These are phyloP conservation scores for Paracentrotus lividus DNA, from an alignment of 53 echinoderm and acorn worm species.

Conservation along the genomic window DNA sequence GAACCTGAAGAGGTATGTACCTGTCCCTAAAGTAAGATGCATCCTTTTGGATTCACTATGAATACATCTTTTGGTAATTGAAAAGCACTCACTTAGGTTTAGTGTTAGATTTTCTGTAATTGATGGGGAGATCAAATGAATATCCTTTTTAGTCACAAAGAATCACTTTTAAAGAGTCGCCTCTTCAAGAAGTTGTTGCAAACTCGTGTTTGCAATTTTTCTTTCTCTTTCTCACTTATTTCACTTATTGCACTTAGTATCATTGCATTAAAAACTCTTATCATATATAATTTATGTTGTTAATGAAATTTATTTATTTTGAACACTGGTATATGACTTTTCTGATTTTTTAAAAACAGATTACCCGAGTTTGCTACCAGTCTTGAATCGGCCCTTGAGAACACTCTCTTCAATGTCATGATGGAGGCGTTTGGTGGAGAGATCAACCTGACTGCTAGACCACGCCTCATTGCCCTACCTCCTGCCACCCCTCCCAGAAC, in stretches of 20 bases:
- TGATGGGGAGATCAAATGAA: neutral
- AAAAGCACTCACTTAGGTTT: neutral
- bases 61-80: neutral
- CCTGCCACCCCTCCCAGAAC: slow-evolving; percentile 80
- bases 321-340: slow-evolving; percentile 2
- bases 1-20: slow-evolving; percentile 84
- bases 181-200: no score
- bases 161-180: neutral
- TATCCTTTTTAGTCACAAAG: neutral
- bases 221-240: no score
- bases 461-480: slow-evolving; percentile 93
- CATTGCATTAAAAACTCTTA: no score
- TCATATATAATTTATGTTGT: no score
- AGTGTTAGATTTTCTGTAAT: neutral
- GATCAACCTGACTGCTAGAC: slow-evolving; percentile 93
- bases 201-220: no score
- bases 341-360: slow-evolving; percentile 62
- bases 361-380: slow-evolving; percentile 91
- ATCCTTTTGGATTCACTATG: neutral
- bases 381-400: slow-evolving; percentile 90
- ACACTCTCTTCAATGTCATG: slow-evolving; percentile 91
- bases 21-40: neutral
- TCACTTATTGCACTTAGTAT: no score
- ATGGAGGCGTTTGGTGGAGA: slow-evolving; percentile 82
- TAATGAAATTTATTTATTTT: neutral